Percentiles rank a stretch among this genome's conserved stretches.
Evolutionary conservation across 1,140 invertebrate species (phyloP).

Genomic region (Arion vulgaris): DNA sequence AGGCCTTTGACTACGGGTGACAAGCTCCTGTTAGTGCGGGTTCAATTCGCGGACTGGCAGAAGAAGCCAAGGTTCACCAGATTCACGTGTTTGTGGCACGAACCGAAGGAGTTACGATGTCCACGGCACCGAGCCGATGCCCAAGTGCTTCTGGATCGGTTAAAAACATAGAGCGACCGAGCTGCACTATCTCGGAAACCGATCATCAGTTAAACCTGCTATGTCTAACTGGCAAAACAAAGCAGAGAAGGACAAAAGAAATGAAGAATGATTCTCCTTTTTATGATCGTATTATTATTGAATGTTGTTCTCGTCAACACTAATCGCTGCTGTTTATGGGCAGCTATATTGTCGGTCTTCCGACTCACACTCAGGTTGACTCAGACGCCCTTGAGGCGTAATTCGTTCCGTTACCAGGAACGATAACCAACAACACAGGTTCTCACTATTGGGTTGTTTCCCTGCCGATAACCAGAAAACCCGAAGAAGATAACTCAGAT

Average conservation of each 20-base stretch:
- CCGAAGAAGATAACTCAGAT: background rate
- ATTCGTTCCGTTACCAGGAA: conserved; percentile 18
- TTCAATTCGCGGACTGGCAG: no score
- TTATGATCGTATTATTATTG: background rate
- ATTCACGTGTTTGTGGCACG: no score
- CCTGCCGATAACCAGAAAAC: conserved; percentile 6
- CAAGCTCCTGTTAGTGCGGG: no score
- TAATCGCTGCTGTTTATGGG: background rate
- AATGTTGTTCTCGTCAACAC: background rate
- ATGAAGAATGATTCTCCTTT: background rate
- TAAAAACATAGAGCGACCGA: no score
- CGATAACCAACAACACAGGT: background rate
- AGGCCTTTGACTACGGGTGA: no score
- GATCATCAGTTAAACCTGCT: no score
- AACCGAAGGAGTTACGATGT: no score
- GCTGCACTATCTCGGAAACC: no score
- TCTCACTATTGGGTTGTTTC: conserved; percentile 3
- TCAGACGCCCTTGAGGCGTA: conserved; percentile 7
- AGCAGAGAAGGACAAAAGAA: no score
- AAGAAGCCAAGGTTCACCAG: no score
- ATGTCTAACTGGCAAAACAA: no score
- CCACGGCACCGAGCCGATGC: no score
- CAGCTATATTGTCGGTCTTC: background rate
- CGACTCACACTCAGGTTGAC: conserved; percentile 21
- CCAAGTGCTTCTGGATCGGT: background rate